These are phyloP conservation scores for Lagria hirta DNA, from an alignment of 2,888 invertebrate genomes.

Conservation along the genomic window DNA sequence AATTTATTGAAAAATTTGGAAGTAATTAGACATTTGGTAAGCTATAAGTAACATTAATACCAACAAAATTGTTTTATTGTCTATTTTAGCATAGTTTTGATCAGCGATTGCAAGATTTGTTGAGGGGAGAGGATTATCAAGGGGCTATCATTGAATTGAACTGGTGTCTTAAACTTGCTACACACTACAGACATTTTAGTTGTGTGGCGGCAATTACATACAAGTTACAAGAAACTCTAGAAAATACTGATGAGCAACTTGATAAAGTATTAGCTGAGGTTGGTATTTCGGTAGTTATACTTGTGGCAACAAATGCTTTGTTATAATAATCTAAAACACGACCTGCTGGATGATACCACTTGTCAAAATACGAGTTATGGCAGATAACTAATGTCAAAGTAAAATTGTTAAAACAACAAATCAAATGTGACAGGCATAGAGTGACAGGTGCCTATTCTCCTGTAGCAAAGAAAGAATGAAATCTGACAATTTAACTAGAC, in stretches of 20 bases:
- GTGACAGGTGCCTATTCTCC: too few species aligned
- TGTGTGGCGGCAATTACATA: slow-evolving; percentile 86
- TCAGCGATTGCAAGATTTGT: slow-evolving; percentile 75
- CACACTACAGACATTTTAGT: slow-evolving; percentile 82
- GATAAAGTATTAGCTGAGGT: slow-evolving; percentile 84
- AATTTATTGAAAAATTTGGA: slow-evolving; percentile 77
- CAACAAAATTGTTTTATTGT: neutral
- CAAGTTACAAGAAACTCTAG: slow-evolving; percentile 87
- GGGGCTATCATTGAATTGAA: slow-evolving; percentile 87
- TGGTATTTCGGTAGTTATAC: too few species aligned
- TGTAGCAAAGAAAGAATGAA: too few species aligned
- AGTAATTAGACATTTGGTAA: slow-evolving; percentile 77
- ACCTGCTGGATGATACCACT: too few species aligned
- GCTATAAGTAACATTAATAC: slow-evolving; percentile 30
- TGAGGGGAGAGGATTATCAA: slow-evolving; percentile 83
- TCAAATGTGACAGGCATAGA: too few species aligned
- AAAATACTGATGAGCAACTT: slow-evolving; percentile 87
- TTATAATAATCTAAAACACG: too few species aligned
- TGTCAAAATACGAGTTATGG: too few species aligned
- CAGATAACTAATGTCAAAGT: too few species aligned
- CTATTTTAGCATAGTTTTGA: slow-evolving; percentile 76
- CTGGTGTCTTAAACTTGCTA: slow-evolving; percentile 84
- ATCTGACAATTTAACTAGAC: too few species aligned
- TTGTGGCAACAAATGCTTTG: too few species aligned
- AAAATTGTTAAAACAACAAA: too few species aligned